phyloP scores from a whole-genome alignment of 2,113 vertebrate genomes.

The Leptosomus discolor region DNA sequence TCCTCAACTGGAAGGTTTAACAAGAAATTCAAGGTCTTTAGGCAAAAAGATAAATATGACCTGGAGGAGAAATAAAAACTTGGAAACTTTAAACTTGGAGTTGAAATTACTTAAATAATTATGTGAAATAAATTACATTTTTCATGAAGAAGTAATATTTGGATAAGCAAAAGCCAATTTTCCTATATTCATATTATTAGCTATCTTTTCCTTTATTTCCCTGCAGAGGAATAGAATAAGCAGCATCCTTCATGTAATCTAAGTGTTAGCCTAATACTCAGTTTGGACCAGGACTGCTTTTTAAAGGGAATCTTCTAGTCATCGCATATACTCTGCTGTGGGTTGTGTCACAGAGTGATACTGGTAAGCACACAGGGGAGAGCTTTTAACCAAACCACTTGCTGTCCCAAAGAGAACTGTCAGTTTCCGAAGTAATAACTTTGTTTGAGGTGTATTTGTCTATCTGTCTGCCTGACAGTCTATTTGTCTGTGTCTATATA shows the following conservation, averaged over 20 bases:
- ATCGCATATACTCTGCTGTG: neutral
- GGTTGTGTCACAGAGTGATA: neutral
- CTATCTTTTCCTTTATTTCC: neutral
- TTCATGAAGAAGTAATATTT: neutral
- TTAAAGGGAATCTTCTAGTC: neutral
- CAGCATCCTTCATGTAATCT: neutral
- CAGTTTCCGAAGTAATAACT: neutral
- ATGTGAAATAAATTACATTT: neutral
- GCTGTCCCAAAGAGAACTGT: neutral
- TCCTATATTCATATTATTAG: neutral
- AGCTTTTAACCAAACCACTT: neutral
- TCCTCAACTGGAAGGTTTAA: neutral
- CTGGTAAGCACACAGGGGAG: neutral
- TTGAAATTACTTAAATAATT: neutral
- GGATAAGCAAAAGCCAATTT: neutral
- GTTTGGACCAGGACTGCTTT: rapidly evolving
- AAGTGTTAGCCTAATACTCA: neutral
- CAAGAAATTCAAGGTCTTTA: neutral
- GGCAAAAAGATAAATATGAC: neutral
- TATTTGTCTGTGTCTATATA: neutral
- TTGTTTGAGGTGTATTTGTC: neutral
- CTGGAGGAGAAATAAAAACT: neutral
- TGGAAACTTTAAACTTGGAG: neutral
- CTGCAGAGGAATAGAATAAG: neutral
- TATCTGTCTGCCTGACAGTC: neutral